Evolutionary conservation across 2,888 invertebrate species (phyloP), one percentile per base, ranked within the genome.

Genomic region (Eulithis testata): DNA sequence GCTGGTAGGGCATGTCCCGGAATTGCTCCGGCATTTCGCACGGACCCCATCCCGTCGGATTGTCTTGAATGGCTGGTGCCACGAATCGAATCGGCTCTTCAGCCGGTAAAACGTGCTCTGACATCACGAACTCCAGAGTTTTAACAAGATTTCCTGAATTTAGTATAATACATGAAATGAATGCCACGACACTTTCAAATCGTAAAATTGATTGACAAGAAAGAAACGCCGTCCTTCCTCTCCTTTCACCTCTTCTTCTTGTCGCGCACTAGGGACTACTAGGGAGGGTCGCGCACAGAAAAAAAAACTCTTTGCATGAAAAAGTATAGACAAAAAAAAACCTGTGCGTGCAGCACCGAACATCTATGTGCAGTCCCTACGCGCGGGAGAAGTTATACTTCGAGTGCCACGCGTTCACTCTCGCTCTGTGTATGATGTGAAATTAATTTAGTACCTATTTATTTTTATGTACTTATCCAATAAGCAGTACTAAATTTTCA

Each of bases 1-100:
- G 99, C 91, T 99, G 99, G 91, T 99, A 99, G 9, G 99, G 99
- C 96, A 99, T 97, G 89, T 98, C 98, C 83, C 96, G 96, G 89
- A 98, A 99, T 82, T 98, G 97, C 67, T 98, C 98, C 60, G 98
- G 98, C 89, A 98, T 94, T 87, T 97, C 97, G 90, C 97, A 97
- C 52, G 99, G 99, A 11, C 99, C 99, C 99, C 99, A 99, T 85
- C 99, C 99, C 73, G 95, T 95, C 2, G 96, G 96, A 88, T 98
- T 97, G 78, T 97, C 96, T 83, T 97, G 97, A 79, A 97, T 96
- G 63, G 95, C 88, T 0, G 97, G 97, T 9, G 96, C 95, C 70
- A 94, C 88, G 79, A 97, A 97, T 80, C 95, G 95, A 72, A 95
- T 94, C 82, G 94, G 92, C 82, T 94, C 94, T 81, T 94, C 94